Evolutionary conservation across 2,888 invertebrate genomes (phyloP).

Genomic region (Marronus borbonicus): DNA sequence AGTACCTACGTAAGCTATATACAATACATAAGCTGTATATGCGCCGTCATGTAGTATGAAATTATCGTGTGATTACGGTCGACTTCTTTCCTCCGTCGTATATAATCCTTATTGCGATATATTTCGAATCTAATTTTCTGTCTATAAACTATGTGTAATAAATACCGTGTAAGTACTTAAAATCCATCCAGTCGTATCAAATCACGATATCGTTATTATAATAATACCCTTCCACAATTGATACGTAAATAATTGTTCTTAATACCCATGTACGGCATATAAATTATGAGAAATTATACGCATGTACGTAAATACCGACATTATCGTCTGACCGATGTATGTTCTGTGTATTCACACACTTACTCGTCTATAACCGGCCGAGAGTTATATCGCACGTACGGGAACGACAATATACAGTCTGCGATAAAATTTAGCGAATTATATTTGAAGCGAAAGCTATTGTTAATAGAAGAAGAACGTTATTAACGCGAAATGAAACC

Average conservation of each 20-base stretch:
- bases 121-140: no score
- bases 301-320: conserved; percentile 30
- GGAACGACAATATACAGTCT: no score
- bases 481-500: no score
- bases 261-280: conserved; percentile 28
- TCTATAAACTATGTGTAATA: neutral
- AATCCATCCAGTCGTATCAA: conserved; percentile 25
- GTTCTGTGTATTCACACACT: neutral
- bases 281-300: conserved; percentile 38
- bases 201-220: conserved; percentile 37
- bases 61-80: no score
- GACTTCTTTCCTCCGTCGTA: no score
- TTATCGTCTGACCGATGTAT: conserved; percentile 15
- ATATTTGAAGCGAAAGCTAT: no score
- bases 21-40: no score
- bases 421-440: no score
- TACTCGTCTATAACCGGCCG: neutral
- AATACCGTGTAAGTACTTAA: conserved; percentile 12
- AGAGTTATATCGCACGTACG: neutral
- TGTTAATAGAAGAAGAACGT: no score
- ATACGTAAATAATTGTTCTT: conserved; percentile 36
- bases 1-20: no score
- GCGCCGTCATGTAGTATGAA: no score
- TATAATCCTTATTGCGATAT: no score
- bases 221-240: conserved; percentile 22